phyloP scores from a whole-genome alignment of 2,797 vertebrate genomes.

The Anabas testudineus region DNA sequence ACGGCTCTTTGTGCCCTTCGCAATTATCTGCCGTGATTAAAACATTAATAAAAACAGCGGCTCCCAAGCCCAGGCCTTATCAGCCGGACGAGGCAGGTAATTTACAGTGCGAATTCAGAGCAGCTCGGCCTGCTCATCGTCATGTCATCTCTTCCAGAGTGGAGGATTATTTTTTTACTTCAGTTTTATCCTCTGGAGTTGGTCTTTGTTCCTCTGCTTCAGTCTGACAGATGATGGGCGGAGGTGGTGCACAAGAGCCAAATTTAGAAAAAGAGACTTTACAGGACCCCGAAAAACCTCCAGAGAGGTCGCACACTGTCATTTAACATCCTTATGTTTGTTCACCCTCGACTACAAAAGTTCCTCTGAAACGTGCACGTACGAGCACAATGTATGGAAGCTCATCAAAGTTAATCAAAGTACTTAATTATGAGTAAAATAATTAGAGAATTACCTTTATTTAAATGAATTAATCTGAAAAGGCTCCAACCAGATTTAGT shows the following conservation, averaged over 20 bases:
- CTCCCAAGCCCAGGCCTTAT: constrained; percentile 51
- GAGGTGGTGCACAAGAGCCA: background rate
- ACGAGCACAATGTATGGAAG: too few species aligned
- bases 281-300: too few species aligned
- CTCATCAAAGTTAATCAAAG: too few species aligned
- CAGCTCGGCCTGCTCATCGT: constrained; percentile 30
- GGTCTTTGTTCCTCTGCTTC: constrained; percentile 10
- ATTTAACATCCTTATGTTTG: too few species aligned
- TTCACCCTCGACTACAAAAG: too few species aligned
- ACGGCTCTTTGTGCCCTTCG: constrained; percentile 51
- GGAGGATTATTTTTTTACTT: background rate
- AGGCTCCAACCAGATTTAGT: too few species aligned
- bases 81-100: constrained; percentile 36
- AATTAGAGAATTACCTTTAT: too few species aligned
- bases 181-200: constrained; percentile 35
- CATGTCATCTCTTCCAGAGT: constrained; percentile 3
- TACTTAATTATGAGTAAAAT: too few species aligned
- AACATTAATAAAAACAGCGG: constrained; percentile 64
- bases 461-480: too few species aligned
- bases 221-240: constrained; percentile 14
- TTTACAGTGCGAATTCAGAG: constrained; percentile 57
- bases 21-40: constrained; percentile 66
- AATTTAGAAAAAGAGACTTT: too few species aligned
- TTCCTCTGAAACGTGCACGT: too few species aligned
- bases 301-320: too few species aligned